Conservation (phyloP, 2,797 vertebrate species). For the Macropus fuliginosus region DNA sequence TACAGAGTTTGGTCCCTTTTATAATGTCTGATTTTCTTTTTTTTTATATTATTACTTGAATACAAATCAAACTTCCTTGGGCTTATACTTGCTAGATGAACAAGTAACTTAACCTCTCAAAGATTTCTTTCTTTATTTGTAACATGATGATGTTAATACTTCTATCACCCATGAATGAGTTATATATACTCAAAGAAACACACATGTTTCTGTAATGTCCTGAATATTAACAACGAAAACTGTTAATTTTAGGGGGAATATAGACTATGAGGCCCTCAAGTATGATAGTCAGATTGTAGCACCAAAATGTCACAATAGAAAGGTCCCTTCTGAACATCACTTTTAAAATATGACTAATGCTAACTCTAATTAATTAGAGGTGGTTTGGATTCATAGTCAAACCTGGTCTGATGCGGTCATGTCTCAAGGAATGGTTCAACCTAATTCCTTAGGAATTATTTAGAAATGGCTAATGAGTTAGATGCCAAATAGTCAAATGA, state of each 20-base stretch:
- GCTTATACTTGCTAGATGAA: background rate
- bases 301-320: background rate
- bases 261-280: background rate
- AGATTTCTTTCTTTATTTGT: background rate
- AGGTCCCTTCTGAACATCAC: background rate
- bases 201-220: background rate
- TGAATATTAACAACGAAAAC: background rate
- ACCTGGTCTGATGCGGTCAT: background rate
- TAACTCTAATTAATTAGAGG: background rate
- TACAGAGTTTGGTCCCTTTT: background rate
- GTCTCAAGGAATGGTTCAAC: background rate
- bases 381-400: background rate
- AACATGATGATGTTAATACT: background rate
- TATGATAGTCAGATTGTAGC: background rate
- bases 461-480: background rate
- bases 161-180: background rate
- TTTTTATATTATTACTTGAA: background rate
- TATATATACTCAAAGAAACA: background rate
- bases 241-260: background rate
- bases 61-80: background rate
- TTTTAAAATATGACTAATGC: background rate
- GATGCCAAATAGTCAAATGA: background rate
- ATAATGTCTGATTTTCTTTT: background rate
- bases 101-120: background rate
- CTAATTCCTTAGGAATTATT: background rate